A percentile compares a stretch with the other conserved stretches of the same genome.
Evolutionary conservation across 2,113 vertebrate genomes (phyloP).

Genomic region (Chroicocephalus ridibundus): DNA sequence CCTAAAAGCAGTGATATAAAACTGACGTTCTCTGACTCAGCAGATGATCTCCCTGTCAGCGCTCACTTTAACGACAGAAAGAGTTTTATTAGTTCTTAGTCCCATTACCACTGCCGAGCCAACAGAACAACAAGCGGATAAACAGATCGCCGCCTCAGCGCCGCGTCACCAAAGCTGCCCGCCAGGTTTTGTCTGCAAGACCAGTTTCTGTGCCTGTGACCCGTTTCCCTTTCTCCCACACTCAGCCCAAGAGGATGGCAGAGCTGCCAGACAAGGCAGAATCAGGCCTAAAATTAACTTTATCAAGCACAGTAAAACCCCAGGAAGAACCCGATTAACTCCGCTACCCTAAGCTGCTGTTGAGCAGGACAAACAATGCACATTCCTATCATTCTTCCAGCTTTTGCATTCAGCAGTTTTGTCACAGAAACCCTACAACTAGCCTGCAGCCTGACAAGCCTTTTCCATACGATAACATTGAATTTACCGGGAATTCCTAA

Average conservation of each 20-base stretch:
- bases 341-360: neutral
- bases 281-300: neutral
- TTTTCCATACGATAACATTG: neutral
- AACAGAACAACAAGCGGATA: neutral
- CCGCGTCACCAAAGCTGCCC: neutral
- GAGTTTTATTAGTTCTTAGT: neutral
- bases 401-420: neutral
- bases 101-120: neutral
- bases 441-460: neutral
- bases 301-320: neutral
- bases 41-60: neutral
- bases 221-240: neutral
- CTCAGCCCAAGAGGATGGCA: neutral
- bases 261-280: neutral
- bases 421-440: neutral
- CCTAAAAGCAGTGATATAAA: neutral
- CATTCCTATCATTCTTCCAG: conserved; percentile 27
- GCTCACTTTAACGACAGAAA: neutral
- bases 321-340: neutral
- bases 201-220: neutral
- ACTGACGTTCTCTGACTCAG: neutral
- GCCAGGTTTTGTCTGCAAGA: neutral
- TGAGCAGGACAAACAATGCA: neutral
- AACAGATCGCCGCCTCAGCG: neutral
- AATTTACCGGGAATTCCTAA: neutral